These are phyloP conservation scores for Daphoenositta chrysoptera DNA, from an alignment of 2,113 vertebrate species.

Conservation along the genomic window DNA sequence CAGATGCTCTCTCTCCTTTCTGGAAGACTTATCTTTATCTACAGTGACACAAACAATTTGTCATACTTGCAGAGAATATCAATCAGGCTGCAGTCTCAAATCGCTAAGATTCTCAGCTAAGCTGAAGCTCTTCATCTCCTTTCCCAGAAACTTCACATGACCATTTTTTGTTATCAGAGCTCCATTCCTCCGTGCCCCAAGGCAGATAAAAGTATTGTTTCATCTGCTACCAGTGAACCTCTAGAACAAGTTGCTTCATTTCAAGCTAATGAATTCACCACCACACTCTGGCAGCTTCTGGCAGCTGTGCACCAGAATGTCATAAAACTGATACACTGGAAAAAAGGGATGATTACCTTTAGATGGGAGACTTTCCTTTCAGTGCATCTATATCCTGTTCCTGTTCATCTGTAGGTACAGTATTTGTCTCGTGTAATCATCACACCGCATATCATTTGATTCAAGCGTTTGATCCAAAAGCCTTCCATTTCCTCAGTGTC, in stretches of 20 bases:
- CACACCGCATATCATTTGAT: background rate
- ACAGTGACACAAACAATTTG: background rate
- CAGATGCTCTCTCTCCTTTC: background rate
- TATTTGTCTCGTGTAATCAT: background rate
- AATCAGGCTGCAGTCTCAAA: background rate
- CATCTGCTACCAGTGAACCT: background rate
- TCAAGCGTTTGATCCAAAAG: background rate
- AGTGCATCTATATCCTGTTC: background rate
- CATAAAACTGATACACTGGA: background rate
- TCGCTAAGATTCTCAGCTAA: background rate
- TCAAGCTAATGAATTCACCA: background rate
- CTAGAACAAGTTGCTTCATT: background rate
- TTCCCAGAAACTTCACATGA: background rate
- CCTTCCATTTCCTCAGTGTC: background rate
- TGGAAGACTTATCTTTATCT: background rate
- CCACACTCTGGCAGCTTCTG: background rate
- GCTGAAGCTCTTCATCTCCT: background rate
- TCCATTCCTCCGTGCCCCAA: background rate
- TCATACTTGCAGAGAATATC: background rate
- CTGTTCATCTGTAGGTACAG: background rate
- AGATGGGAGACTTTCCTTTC: background rate
- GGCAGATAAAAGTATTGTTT: background rate
- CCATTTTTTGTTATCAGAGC: background rate
- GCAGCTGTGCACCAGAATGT: background rate
- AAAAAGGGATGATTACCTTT: background rate